Evolutionary conservation across 1,140 invertebrate genomes (phyloP).

Genomic region (Hylyphantes graminicola): DNA sequence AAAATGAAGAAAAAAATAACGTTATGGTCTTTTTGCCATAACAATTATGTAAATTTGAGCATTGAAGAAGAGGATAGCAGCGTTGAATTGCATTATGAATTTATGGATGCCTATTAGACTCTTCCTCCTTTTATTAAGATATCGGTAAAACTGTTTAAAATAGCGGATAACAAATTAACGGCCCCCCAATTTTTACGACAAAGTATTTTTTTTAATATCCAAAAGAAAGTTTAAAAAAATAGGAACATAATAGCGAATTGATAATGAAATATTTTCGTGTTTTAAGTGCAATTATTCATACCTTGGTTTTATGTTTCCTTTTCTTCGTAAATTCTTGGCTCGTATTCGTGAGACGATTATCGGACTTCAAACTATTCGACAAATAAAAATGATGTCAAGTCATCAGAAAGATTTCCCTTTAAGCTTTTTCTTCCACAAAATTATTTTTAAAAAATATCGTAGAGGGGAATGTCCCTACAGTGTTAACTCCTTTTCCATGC

Average conservation of each 20-base stretch:
- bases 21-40: conserved; percentile 31
- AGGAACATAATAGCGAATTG: conserved; percentile 11
- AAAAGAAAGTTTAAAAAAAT: too few species aligned
- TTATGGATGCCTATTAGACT: conserved; percentile 35
- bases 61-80: conserved; percentile 50
- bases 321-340: neutral
- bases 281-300: conserved; percentile 49
- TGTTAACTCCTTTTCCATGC: neutral
- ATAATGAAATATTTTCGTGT: conserved; percentile 51
- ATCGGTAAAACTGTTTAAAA: conserved; percentile 44
- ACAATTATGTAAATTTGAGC: conserved; percentile 52
- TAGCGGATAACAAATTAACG: conserved; percentile 37
- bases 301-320: neutral
- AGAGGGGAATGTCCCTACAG: too few species aligned
- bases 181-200: conserved; percentile 25
- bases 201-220: too few species aligned
- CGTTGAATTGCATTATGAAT: conserved; percentile 48
- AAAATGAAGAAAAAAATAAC: neutral
- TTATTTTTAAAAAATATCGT: too few species aligned
- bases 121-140: conserved; percentile 38
- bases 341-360: conserved; percentile 20
- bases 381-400: too few species aligned
- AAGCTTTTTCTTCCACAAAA: too few species aligned
- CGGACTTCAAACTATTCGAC: neutral
- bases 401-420: too few species aligned